Evolutionary conservation across 2,797 vertebrate genomes (phyloP).

Genomic region (Gadopsis bispinosus): DNA sequence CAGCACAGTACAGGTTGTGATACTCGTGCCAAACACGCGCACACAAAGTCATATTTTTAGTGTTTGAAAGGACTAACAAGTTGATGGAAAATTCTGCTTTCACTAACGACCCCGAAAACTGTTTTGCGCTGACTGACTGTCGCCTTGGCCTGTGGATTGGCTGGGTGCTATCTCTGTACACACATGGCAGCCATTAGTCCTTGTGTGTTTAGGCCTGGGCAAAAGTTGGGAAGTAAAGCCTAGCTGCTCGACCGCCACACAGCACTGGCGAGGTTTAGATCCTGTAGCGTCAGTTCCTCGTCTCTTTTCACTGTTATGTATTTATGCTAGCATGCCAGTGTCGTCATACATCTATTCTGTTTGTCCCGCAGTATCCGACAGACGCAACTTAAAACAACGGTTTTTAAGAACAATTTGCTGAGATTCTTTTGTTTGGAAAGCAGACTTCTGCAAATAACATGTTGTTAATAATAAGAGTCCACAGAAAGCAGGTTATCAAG

Average conservation of each 20-base stretch:
- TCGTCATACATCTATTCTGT: neutral
- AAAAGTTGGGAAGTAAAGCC: conserved; percentile 54
- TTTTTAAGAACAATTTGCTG: neutral
- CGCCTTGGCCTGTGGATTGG: conserved; percentile 50
- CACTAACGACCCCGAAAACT: conserved; percentile 22
- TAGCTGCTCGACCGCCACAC: conserved; percentile 28
- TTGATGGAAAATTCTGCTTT: conserved; percentile 56
- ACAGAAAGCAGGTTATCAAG: neutral
- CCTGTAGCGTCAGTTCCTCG: conserved; percentile 22
- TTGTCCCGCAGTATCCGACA: neutral
- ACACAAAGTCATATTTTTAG: conserved; percentile 49
- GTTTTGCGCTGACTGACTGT: conserved; percentile 43
- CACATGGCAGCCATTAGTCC: conserved; percentile 77
- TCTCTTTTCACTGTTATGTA: conserved; percentile 9
- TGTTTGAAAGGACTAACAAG: conserved; percentile 47
- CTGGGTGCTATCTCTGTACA: conserved; percentile 66
- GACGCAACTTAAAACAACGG: neutral
- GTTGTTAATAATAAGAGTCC: neutral
- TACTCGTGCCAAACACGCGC: conserved; percentile 42
- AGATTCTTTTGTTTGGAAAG: neutral
- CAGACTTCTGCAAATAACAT: neutral
- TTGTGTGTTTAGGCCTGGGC: conserved; percentile 64
- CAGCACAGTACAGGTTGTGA: conserved; percentile 54
- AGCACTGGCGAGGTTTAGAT: conserved; percentile 17
- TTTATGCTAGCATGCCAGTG: neutral